phyloP scores from a whole-genome alignment of 2,888 invertebrate genomes.

The Drosophila subsilvestris region DNA sequence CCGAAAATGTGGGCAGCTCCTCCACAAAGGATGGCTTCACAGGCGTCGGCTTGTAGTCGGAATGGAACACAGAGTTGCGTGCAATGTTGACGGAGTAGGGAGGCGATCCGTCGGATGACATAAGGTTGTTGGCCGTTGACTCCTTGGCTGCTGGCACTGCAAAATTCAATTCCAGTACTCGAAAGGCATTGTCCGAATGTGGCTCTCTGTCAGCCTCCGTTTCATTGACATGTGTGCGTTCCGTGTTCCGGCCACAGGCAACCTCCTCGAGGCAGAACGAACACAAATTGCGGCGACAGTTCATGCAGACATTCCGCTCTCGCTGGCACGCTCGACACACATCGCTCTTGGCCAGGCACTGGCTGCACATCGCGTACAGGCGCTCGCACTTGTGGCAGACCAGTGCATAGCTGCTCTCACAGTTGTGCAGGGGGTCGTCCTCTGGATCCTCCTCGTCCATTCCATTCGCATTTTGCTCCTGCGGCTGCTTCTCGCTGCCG shows the following conservation, averaged over 20 bases:
- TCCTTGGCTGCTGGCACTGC: conserved; percentile 40
- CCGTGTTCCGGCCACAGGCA: conserved; percentile 73
- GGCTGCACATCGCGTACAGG: conserved; percentile 75
- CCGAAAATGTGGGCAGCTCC: conserved; percentile 54
- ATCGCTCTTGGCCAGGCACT: conserved; percentile 75
- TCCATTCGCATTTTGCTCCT: conserved; percentile 9
- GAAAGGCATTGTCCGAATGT: conserved; percentile 53
- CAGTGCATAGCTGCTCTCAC: conserved; percentile 71
- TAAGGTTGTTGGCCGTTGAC: conserved; percentile 23
- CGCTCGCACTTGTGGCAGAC: conserved; percentile 81
- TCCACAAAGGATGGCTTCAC: conserved; percentile 58
- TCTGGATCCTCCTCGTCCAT: conserved; percentile 13
- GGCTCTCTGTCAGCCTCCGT: conserved; percentile 21
- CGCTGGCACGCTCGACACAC: conserved; percentile 79
- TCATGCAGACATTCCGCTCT: conserved; percentile 81
- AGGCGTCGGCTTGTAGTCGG: conserved; percentile 63
- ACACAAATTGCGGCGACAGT: conserved; percentile 80
- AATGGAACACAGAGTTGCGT: conserved; percentile 80
- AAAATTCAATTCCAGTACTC: conserved; percentile 63
- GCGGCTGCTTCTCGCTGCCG: conserved; percentile 19
- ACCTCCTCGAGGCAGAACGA: conserved; percentile 80
- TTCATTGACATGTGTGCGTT: conserved; percentile 74
- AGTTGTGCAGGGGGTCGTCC: conserved; percentile 34
- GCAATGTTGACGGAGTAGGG: conserved; percentile 79
- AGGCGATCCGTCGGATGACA: conserved; percentile 29